A percentile compares a stretch with the other conserved stretches of the same genome.
phyloP scores from a whole-genome alignment of 1,140 invertebrate species.

The Cyrtorhinus lividipennis region DNA sequence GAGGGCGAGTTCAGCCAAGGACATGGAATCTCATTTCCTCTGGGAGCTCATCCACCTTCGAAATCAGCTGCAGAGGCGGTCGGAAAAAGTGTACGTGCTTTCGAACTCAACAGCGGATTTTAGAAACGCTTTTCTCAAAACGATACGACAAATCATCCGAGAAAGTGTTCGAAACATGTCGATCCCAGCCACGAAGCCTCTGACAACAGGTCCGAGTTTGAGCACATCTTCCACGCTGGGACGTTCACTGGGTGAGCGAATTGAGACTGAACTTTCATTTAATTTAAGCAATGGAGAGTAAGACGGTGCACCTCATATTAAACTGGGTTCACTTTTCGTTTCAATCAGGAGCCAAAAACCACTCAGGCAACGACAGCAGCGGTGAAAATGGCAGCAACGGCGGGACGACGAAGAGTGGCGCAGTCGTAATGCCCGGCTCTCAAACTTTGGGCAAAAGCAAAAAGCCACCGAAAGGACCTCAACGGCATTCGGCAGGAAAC shows the following conservation, averaged over 20 bases:
- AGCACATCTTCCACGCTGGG: conserved; percentile 26
- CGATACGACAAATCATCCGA: conserved; percentile 88
- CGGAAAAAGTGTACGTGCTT: conserved; percentile 91
- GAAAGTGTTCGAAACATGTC: conserved; percentile 91
- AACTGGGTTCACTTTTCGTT: neutral
- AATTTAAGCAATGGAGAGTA: no score
- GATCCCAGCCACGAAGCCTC: conserved; percentile 64
- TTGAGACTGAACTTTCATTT: no score
- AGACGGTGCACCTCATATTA: no score
- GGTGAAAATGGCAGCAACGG: neutral
- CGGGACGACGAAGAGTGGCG: conserved; percentile 25
- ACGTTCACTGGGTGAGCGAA: conserved; percentile 12
- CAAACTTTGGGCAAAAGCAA: conserved; percentile 42
- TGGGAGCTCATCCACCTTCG: conserved; percentile 94
- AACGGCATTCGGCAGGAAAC: conserved; percentile 76
- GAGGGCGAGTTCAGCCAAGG: conserved; percentile 73
- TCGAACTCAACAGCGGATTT: conserved; percentile 92
- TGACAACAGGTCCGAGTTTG: conserved; percentile 26
- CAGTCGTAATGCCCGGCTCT: conserved; percentile 29
- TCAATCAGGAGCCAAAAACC: neutral
- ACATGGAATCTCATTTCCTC: conserved; percentile 86
- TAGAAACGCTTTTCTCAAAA: conserved; percentile 89
- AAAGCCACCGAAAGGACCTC: conserved; percentile 35
- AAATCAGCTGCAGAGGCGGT: conserved; percentile 80
- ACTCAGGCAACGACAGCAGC: neutral